Evolutionary conservation across 92 coral and sea anemone species (phyloP).

Genomic region (Heteractis magnifica): DNA sequence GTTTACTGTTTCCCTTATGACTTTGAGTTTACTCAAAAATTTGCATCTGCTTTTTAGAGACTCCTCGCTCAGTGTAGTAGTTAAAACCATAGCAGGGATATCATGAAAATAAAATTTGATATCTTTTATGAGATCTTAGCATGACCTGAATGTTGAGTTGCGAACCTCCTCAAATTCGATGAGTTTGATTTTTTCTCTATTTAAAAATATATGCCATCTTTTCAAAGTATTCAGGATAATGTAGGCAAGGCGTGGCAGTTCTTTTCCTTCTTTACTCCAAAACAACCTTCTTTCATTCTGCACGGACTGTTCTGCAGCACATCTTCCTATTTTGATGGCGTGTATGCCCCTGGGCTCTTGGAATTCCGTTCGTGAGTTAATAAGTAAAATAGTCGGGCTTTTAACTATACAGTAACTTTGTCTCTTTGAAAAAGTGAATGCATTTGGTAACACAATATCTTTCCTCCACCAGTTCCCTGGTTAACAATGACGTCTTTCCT

Average conservation of each 20-base stretch:
- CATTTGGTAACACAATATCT: too few relatives aligned
- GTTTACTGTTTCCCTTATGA: constrained; percentile 26
- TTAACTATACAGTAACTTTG: too few relatives aligned
- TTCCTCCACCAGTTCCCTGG: too few relatives aligned
- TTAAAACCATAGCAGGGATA: neutral
- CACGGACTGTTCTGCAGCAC: neutral
- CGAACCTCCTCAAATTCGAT: constrained; percentile 43
- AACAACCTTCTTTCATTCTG: too few relatives aligned
- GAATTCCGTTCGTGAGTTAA: neutral
- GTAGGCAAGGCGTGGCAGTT: too few relatives aligned
- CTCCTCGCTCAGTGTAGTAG: neutral
- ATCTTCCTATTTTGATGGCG: neutral
- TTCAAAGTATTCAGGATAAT: neutral
- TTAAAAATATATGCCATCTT: neutral
- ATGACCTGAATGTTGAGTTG: constrained; percentile 19
- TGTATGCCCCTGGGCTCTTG: neutral
- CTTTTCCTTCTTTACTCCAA: too few relatives aligned
- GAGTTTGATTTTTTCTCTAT: constrained; percentile 14
- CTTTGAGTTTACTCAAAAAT: neutral
- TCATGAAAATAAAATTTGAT: too few relatives aligned
- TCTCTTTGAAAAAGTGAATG: too few relatives aligned
- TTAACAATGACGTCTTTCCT: too few relatives aligned
- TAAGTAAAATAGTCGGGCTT: neutral
- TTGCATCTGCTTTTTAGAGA: neutral
- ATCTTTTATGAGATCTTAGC: constrained; percentile 6